Evolutionary conservation across 2,113 vertebrate species (phyloP).

Genomic region (Gasterosteus aculeatus): DNA sequence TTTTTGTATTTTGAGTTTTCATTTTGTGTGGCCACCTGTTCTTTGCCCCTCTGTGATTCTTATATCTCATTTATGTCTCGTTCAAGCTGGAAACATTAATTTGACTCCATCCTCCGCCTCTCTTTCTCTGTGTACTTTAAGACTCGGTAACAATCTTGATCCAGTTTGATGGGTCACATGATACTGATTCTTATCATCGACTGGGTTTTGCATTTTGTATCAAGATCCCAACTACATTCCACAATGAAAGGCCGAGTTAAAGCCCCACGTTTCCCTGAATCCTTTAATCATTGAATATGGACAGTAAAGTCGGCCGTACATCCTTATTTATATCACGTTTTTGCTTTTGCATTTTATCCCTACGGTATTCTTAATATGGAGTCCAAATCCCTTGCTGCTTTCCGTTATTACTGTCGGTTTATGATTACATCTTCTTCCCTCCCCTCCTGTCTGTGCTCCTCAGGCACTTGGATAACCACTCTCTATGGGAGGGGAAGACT

Average conservation of each 20-base stretch:
- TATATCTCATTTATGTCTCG: constrained; percentile 4
- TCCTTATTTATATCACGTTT: no score
- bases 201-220: neutral
- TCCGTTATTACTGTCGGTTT: constrained; percentile 20
- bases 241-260: neutral
- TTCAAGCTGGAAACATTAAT: constrained; percentile 7
- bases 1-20: neutral
- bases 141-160: constrained; percentile 15
- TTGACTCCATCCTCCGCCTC: neutral
- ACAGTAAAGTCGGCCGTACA: neutral
- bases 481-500: constrained; percentile 94
- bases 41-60: neutral
- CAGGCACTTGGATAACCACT: constrained; percentile 97
- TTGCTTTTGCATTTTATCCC: no score
- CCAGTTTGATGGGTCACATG: neutral
- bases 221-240: neutral
- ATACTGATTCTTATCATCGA: neutral
- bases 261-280: neutral
- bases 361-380: neutral
- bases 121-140: neutral
- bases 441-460: constrained; percentile 25
- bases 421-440: constrained; percentile 36
- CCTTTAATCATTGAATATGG: neutral
- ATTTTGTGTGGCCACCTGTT: neutral
- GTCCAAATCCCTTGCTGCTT: constrained; percentile 4